Percentiles rank a stretch among this genome's conserved stretches.
Evolutionary conservation across 2,888 invertebrate species (phyloP).

Genomic region (Micoletzkya japonica): DNA sequence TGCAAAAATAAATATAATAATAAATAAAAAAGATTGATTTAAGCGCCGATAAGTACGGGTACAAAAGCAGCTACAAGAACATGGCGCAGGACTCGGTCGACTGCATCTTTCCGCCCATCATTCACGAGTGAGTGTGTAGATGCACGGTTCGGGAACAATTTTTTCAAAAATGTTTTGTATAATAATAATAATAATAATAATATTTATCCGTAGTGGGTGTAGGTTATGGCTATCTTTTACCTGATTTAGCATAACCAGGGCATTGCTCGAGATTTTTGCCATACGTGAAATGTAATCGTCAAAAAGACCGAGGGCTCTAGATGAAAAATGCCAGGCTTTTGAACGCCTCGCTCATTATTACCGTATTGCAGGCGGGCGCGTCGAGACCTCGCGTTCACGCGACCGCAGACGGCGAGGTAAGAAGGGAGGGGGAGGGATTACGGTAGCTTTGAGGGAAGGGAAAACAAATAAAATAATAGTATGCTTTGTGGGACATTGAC

Average conservation of each 20-base stretch:
- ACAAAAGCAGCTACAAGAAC: conserved; percentile 50
- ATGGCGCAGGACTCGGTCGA: conserved; percentile 61
- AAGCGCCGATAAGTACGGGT: conserved; percentile 53
- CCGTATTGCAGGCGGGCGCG: conserved; percentile 7
- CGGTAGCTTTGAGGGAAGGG: conserved; percentile 5
- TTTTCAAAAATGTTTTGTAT: too few relatives aligned
- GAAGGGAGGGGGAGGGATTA: neutral
- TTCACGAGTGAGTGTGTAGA: conserved; percentile 23
- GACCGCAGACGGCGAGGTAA: conserved; percentile 22
- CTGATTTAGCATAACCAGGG: too few relatives aligned
- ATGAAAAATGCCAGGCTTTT: too few relatives aligned
- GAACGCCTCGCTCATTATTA: too few relatives aligned
- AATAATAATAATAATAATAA: too few relatives aligned
- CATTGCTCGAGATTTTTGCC: too few relatives aligned
- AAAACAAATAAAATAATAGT: neutral
- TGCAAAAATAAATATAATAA: too few relatives aligned
- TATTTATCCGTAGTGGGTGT: neutral
- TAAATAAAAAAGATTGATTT: neutral
- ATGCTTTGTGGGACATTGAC: neutral
- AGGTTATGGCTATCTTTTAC: neutral
- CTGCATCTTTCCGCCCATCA: conserved; percentile 58
- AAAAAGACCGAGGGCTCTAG: too few relatives aligned
- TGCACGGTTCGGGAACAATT: neutral
- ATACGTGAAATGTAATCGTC: too few relatives aligned
- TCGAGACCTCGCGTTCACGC: conserved; percentile 18